These are phyloP conservation scores for Dermatemys mawii DNA, from an alignment of 2,113 vertebrate species.

Conservation along the genomic window DNA sequence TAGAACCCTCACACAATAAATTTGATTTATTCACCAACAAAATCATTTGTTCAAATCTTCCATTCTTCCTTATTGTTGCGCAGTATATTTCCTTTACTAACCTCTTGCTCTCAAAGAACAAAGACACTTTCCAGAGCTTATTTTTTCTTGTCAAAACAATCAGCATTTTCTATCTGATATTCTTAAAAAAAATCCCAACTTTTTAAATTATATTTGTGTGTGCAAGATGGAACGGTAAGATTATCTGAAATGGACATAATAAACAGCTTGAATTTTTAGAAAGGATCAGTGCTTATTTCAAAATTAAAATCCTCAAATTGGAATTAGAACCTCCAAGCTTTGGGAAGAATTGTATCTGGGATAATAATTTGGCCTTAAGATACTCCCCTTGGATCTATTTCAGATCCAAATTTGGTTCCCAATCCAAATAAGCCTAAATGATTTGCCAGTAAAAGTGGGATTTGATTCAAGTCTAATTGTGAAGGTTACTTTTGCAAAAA, in stretches of 20 bases:
- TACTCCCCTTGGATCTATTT: neutral
- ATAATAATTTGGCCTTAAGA: neutral
- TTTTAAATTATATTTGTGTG: conserved; percentile 13
- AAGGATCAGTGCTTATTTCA: conserved; percentile 41
- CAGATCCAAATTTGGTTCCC: neutral
- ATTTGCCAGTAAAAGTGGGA: neutral
- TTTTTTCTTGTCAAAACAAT: conserved; percentile 4
- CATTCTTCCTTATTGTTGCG: conserved; percentile 15
- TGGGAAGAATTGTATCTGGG: neutral
- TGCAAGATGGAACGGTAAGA: neutral
- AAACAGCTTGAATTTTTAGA: conserved; percentile 11
- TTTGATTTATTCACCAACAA: conserved; percentile 70
- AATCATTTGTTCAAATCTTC: neutral
- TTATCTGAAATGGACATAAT: conserved; percentile 12
- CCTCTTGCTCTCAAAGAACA: conserved; percentile 14
- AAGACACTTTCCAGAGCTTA: neutral
- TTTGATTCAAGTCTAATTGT: neutral
- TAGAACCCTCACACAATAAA: conserved; percentile 55
- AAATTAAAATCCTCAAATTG: conserved; percentile 49
- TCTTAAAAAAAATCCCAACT: neutral
- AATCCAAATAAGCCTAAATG: neutral
- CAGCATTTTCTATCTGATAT: neutral
- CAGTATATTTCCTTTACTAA: conserved; percentile 27
- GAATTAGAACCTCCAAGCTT: conserved; percentile 46
- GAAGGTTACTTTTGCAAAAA: neutral